phyloP scores from a whole-genome alignment of 1,140 invertebrate species.

The Heliconius himera region DNA sequence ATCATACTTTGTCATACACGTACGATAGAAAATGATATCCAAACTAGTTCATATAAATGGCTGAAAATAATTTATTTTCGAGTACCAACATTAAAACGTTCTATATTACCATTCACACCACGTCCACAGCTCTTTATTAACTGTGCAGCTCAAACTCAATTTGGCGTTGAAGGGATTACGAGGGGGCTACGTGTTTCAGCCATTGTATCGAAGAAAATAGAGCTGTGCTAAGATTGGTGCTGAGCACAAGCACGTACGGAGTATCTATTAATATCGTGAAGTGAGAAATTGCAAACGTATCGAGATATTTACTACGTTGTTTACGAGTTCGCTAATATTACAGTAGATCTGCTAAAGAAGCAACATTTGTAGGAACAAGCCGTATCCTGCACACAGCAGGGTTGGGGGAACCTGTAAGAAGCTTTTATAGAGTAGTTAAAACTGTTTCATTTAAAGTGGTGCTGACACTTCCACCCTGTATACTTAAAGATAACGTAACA shows the following conservation, averaged over 20 bases:
- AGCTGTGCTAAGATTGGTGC: constrained; percentile 24
- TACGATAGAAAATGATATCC: neutral
- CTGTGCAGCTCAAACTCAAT: constrained; percentile 38
- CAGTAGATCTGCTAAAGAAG: neutral
- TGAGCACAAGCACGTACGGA: constrained; percentile 11
- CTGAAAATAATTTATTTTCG: neutral
- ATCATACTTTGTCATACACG: neutral
- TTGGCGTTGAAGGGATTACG: constrained; percentile 39
- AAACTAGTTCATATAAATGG: constrained; percentile 1
- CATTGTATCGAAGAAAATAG: constrained; percentile 37
- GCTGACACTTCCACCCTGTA: too few relatives aligned
- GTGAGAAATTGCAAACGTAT: constrained; percentile 4
- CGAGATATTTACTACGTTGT: neutral
- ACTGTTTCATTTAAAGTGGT: too few relatives aligned
- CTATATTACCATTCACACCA: constrained; percentile 22
- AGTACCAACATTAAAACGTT: neutral
- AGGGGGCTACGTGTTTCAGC: constrained; percentile 35
- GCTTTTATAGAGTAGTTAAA: too few relatives aligned
- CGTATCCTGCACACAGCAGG: too few relatives aligned
- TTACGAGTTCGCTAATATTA: neutral
- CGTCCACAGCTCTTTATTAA: constrained; percentile 34
- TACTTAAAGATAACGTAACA: too few relatives aligned
- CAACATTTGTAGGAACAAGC: too few relatives aligned
- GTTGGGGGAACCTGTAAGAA: too few relatives aligned
- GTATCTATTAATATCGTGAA: constrained; percentile 26